These are phyloP conservation scores for Chironomus tentans DNA, from an alignment of 2,888 invertebrate genomes.

Conservation along the genomic window DNA sequence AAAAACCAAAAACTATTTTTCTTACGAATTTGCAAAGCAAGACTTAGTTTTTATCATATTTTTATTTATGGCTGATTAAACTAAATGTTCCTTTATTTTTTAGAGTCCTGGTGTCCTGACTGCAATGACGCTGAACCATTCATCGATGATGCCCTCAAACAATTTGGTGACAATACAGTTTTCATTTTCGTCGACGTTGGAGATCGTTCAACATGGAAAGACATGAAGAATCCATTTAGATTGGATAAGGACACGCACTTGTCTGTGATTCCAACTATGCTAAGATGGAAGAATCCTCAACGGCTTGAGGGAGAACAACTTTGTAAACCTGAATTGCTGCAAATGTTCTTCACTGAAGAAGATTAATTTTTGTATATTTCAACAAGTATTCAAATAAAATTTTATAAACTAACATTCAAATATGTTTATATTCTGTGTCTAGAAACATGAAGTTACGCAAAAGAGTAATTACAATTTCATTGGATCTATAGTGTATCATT, in stretches of 20 bases:
- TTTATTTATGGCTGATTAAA: no score
- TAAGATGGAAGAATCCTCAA: slow-evolving; percentile 62
- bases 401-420: no score
- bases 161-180: slow-evolving; percentile 46
- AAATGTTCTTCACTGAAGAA: slow-evolving; percentile 65
- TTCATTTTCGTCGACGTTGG: slow-evolving; percentile 69
- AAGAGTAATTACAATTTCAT: no score
- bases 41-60: no score
- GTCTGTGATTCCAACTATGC: slow-evolving; percentile 69
- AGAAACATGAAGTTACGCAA: no score
- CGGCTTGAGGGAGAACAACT: slow-evolving; percentile 69
- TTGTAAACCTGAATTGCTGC: slow-evolving; percentile 55
- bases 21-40: no score
- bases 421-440: no score
- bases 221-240: slow-evolving; percentile 64
- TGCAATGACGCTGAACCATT: slow-evolving; percentile 70
- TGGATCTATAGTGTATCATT: no score
- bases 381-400: no score
- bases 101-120: slow-evolving; percentile 76
- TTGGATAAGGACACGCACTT: slow-evolving; percentile 56
- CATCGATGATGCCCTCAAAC: slow-evolving; percentile 52
- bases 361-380: slow-evolving; percentile 34
- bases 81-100: no score
- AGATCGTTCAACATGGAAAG: slow-evolving; percentile 64
- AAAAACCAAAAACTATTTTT: no score